phyloP scores from a whole-genome alignment of 2,797 vertebrate genomes.

The Scomberomorus guttatus region DNA sequence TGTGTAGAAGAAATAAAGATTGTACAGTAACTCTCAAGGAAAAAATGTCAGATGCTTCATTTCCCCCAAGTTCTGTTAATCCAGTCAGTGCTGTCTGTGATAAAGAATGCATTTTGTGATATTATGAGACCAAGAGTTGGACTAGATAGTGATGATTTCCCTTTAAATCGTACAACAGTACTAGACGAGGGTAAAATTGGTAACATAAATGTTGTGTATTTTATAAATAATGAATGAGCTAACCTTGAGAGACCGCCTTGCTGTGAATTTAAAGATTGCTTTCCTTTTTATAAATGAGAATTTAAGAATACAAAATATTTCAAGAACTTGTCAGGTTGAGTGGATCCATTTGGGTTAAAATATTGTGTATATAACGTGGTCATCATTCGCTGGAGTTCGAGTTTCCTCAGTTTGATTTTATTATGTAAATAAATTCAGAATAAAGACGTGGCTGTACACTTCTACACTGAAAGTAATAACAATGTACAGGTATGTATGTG shows the following conservation, averaged over 20 bases:
- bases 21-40: no score
- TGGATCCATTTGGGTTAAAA: neutral
- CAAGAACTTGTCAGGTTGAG: neutral
- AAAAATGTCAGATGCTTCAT: neutral
- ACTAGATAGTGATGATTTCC: neutral
- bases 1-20: no score
- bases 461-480: neutral
- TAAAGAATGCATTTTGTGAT: neutral
- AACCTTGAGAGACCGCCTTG: neutral
- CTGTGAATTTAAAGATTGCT: conserved; percentile 6
- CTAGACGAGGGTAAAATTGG: neutral
- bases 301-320: neutral
- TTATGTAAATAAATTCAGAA: conserved; percentile 3
- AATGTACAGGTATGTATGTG: neutral
- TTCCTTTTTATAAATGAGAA: neutral
- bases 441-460: neutral
- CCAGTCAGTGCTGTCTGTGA: neutral
- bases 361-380: neutral
- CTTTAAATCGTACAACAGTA: neutral
- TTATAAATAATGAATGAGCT: conserved; percentile 17
- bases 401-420: neutral
- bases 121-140: neutral
- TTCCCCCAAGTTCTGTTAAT: neutral
- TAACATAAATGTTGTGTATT: conserved; percentile 2
- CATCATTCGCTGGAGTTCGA: neutral